phyloP scores from a whole-genome alignment of 2,888 invertebrate genomes.

The Acleris emargana region DNA sequence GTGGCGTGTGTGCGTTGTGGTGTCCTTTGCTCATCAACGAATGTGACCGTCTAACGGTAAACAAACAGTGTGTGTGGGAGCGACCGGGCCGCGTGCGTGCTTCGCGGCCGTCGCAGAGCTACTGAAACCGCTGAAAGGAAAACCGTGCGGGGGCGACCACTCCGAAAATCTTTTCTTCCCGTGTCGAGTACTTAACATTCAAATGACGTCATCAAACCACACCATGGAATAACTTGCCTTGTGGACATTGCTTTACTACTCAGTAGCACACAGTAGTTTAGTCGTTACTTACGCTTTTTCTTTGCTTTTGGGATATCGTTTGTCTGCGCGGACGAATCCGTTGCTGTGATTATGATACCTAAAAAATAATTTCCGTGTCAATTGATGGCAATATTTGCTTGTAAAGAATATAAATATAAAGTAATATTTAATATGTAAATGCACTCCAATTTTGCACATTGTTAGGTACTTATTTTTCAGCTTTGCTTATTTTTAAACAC shows the following conservation, averaged over 20 bases:
- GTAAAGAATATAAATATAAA: too few relatives aligned
- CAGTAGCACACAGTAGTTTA: too few relatives aligned
- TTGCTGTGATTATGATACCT: conserved; percentile 46
- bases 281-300: conserved; percentile 59
- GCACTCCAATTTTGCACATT: too few relatives aligned
- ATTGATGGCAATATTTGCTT: too few relatives aligned
- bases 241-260: too few relatives aligned
- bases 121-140: conserved; percentile 58
- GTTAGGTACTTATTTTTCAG: too few relatives aligned
- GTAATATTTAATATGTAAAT: too few relatives aligned
- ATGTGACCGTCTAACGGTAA: conserved; percentile 63
- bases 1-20: conserved; percentile 63
- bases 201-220: conserved; percentile 17
- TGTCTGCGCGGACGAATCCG: conserved; percentile 61
- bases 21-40: conserved; percentile 61
- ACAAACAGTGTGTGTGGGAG: conserved; percentile 66
- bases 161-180: conserved; percentile 55
- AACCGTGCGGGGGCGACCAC: conserved; percentile 48
- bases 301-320: conserved; percentile 58
- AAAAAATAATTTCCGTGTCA: not conserved
- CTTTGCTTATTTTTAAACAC: too few relatives aligned
- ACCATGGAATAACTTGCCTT: not conserved
- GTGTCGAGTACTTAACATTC: conserved; percentile 41
- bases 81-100: conserved; percentile 55
- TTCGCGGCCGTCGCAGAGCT: conserved; percentile 68